These are phyloP conservation scores for Atta texana DNA, from an alignment of 1,140 invertebrate species.

Conservation along the genomic window DNA sequence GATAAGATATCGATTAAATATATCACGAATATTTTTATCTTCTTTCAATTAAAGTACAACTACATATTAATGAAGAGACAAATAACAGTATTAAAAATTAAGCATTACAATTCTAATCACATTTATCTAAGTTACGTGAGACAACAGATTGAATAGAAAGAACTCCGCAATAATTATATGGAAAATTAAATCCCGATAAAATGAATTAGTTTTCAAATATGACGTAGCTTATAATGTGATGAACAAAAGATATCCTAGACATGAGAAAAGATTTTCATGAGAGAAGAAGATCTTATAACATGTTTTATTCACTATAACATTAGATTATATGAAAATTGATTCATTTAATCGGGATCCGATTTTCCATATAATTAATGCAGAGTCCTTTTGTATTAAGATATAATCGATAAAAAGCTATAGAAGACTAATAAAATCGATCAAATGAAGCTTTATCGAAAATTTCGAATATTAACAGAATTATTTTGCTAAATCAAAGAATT, in stretches of 20 bases:
- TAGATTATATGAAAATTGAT: too few relatives aligned
- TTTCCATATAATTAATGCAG: too few relatives aligned
- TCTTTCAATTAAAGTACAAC: neutral
- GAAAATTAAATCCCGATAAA: too few relatives aligned
- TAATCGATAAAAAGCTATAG: neutral
- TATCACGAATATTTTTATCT: constrained; percentile 6
- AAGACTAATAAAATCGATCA: neutral
- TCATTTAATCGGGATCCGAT: too few relatives aligned
- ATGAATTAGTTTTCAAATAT: too few relatives aligned
- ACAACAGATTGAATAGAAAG: neutral
- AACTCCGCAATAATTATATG: neutral
- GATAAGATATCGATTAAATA: neutral
- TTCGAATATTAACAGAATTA: neutral
- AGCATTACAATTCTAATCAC: neutral
- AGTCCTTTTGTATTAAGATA: neutral
- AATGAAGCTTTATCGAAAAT: neutral
- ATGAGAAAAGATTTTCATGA: too few relatives aligned
- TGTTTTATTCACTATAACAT: too few relatives aligned
- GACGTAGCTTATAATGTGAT: too few relatives aligned
- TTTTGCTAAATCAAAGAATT: neutral
- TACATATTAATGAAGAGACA: neutral
- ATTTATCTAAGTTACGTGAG: neutral
- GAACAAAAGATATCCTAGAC: too few relatives aligned
- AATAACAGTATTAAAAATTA: neutral
- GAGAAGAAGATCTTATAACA: too few relatives aligned